phyloP scores from a whole-genome alignment of 2,797 vertebrate species.

The Oreortyx pictus region DNA sequence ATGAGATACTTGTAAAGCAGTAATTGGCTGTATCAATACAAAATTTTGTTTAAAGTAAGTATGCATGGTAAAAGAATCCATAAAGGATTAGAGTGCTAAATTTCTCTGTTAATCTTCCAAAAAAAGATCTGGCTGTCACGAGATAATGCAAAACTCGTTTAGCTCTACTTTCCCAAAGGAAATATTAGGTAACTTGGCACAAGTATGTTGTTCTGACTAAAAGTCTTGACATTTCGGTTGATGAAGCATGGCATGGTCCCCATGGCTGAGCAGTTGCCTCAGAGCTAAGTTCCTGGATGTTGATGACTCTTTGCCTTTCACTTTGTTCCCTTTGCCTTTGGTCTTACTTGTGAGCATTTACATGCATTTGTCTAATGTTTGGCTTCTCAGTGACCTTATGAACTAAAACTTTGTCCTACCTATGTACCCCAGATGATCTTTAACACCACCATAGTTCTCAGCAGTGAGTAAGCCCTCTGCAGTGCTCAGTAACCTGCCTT shows the following conservation, averaged over 20 bases:
- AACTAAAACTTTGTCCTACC: neutral
- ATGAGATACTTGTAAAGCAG: conserved; percentile 2
- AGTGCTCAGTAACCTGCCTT: neutral
- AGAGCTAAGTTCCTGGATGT: conserved; percentile 13
- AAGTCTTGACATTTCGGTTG: conserved; percentile 26
- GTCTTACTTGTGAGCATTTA: neutral
- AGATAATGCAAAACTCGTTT: conserved; percentile 72
- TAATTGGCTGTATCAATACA: neutral
- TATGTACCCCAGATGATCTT: neutral
- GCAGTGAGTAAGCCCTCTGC: neutral
- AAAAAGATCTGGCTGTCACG: conserved; percentile 55
- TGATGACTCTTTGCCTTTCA: neutral
- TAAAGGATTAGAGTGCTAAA: conserved; percentile 52
- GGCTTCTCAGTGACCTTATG: neutral
- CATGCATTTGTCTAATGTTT: neutral
- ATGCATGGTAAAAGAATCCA: neutral
- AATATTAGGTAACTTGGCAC: conserved; percentile 65
- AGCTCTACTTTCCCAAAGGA: conserved; percentile 73
- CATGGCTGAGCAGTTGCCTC: conserved; percentile 1
- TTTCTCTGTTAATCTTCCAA: conserved; percentile 70
- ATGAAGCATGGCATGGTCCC: neutral
- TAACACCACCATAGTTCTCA: neutral
- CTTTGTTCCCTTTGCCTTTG: neutral
- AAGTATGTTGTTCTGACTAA: conserved; percentile 60
- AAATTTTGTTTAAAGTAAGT: conserved; percentile 2